phyloP scores from a whole-genome alignment of 2,797 vertebrate genomes.

The Falco columbarius region DNA sequence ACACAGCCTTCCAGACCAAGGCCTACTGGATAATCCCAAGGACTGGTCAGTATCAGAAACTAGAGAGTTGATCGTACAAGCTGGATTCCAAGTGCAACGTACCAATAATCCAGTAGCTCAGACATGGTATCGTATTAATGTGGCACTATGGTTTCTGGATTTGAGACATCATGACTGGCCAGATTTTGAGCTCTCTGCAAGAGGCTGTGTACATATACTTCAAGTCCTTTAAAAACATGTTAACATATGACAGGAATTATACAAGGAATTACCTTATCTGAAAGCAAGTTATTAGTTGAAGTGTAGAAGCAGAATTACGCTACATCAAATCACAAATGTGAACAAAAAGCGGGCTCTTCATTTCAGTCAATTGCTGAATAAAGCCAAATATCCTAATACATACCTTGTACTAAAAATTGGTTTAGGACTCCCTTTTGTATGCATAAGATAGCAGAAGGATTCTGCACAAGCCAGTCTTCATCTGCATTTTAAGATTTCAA shows the following conservation, averaged over 20 bases:
- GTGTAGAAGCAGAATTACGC: not conserved
- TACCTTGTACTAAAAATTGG: conserved; percentile 40
- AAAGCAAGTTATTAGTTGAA: not conserved
- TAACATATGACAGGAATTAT: not conserved
- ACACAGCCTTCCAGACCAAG: not conserved
- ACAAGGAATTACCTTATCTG: not conserved
- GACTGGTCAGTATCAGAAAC: not conserved
- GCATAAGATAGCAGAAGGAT: not conserved
- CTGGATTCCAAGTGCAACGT: not conserved
- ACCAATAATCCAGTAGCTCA: not conserved
- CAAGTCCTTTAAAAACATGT: not conserved
- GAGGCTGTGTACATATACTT: not conserved
- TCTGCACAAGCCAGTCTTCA: conserved; percentile 51
- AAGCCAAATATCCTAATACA: not conserved
- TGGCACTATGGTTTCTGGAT: not conserved
- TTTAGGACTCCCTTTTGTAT: not conserved
- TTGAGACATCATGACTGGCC: not conserved
- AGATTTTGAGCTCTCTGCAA: not conserved
- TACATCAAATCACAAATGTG: not conserved
- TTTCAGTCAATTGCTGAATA: not conserved
- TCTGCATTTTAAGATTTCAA: conserved; percentile 44
- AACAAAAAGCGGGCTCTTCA: not conserved
- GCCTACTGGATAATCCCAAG: not conserved
- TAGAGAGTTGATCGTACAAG: not conserved
- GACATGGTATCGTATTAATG: not conserved